A percentile compares a stretch with the other conserved stretches of the same genome.
These are phyloP conservation scores for Drosophila prolongata DNA, from an alignment of 2,888 invertebrate genomes.

Conservation along the genomic window DNA sequence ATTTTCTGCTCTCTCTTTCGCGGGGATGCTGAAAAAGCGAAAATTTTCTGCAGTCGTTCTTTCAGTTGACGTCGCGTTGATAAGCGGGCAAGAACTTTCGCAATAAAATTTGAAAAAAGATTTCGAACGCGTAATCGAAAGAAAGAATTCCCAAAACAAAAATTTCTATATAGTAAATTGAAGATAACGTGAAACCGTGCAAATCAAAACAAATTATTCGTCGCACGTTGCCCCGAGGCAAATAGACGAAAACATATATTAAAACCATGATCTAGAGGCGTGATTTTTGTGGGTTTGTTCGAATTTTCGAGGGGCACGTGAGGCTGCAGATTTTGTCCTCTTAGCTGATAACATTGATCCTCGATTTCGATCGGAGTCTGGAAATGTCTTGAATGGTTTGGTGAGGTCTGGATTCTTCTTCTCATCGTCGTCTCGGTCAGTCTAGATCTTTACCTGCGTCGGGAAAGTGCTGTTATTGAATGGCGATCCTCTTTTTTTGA, in stretches of 20 bases:
- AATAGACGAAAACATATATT: conserved; percentile 8
- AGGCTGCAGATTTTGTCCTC: conserved; percentile 22
- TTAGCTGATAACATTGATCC: conserved; percentile 25
- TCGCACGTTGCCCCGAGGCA: conserved; percentile 34
- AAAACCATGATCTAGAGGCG: conserved; percentile 54
- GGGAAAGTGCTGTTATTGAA: conserved; percentile 9
- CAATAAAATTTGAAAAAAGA: conserved; percentile 5
- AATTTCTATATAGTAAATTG: conserved; percentile 21
- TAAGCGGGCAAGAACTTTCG: conserved; percentile 52
- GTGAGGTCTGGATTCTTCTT: conserved; percentile 25
- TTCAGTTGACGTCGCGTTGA: conserved; percentile 75
- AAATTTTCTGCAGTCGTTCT: conserved; percentile 50
- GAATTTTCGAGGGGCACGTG: conserved; percentile 32
- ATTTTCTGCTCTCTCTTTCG: conserved; percentile 16
- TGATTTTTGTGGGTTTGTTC: conserved; percentile 46
- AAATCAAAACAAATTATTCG: conserved; percentile 45
- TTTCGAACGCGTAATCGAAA: conserved; percentile 21
- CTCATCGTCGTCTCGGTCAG: conserved; percentile 8
- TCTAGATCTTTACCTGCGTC: conserved; percentile 15
- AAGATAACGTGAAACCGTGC: conserved; percentile 11
- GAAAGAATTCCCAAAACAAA: conserved; percentile 23
- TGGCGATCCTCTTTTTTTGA: conserved; percentile 11
- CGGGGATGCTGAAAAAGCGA: conserved; percentile 38
- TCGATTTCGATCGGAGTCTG: conserved; percentile 32
- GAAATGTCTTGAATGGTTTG: conserved; percentile 35